Conservation (phyloP, 1,140 invertebrate species). For the Pachyrhynchus sulphureomaculatus region DNA sequence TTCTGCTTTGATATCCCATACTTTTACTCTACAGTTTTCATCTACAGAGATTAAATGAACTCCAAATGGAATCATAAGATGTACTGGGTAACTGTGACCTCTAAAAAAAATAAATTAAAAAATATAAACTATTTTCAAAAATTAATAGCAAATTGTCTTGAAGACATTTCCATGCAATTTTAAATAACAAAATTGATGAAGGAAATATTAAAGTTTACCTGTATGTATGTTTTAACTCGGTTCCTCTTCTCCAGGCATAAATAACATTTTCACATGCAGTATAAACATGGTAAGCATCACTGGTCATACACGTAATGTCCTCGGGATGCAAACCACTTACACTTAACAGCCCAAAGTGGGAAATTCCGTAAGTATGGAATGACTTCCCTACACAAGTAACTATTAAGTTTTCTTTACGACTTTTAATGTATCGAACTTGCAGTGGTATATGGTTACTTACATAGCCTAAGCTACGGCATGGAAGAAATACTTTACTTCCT, state of each 20-base stretch:
- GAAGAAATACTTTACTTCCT: constrained; percentile 77
- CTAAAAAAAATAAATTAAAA: neutral
- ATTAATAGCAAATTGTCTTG: no score
- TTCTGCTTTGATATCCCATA: constrained; percentile 83
- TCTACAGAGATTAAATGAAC: constrained; percentile 85
- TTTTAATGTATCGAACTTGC: constrained; percentile 79
- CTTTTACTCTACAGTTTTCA: constrained; percentile 70
- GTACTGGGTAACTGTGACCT: constrained; percentile 74
- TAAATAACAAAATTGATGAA: no score
- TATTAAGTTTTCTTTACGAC: constrained; percentile 83
- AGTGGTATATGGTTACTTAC: constrained; percentile 92
- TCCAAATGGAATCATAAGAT: constrained; percentile 84
- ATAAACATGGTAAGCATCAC: constrained; percentile 80
- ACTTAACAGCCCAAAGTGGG: constrained; percentile 78
- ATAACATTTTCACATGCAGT: constrained; percentile 78
- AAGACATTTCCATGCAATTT: no score
- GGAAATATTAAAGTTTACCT: no score
- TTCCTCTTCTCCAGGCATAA: constrained; percentile 85
- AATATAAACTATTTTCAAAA: no score
- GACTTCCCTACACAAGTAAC: constrained; percentile 86
- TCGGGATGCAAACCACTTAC: constrained; percentile 79
- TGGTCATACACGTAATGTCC: constrained; percentile 80
- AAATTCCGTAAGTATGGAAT: constrained; percentile 89
- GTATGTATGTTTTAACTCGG: constrained; percentile 82
- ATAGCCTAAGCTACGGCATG: constrained; percentile 83